Evolutionary conservation across 2,888 invertebrate genomes (phyloP), one percentile per base, ranked within the genome.

Genomic region (Volucella inflata): DNA sequence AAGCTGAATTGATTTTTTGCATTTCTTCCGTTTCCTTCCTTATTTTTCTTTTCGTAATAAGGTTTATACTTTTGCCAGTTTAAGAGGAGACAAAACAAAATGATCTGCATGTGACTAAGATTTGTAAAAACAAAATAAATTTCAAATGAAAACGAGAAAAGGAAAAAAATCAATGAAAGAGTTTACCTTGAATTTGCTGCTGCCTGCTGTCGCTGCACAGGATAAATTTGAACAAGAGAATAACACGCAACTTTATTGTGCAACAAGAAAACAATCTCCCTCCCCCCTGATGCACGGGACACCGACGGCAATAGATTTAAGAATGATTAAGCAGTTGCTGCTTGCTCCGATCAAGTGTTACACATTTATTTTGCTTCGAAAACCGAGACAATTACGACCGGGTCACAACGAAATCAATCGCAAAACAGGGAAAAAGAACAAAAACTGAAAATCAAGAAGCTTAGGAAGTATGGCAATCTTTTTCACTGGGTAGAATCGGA

Each of bases 381-480:
- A 17, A 30, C 30, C 6, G 6, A 30, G 30, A 30, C 30, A 30
- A 30, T 6, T 0, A 2, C 30, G 4, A 30, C 30, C 6, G 30
- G 6, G 6, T 30, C 30, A 30, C 30, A 30, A 30, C 6, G 30
- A 30, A 30, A 30, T 30, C 30, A 30, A 6, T 30, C 30, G 30
- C 4, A 30, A 30, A 30, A 30, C 30, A 30, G 4, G 16, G 40
- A n/a, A 62, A 14, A 57, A 50, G 59, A 68, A 57, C 57, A 65
- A 48, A 36, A 76, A 76, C 71, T 76, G 60, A 80, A 80, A 60
- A 71, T 71, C 55, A 62, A 80, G 6, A 0, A 30, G 6, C 6
- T 76, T 85, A 71, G 71, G 57, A 57, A 42, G 84, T 55, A 60
- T 38, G 71, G 76, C 55, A 85, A 67, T 70, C 53, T 76, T 85